Evolutionary conservation across 2,113 vertebrate species (phyloP), one percentile per base, ranked within the genome.

Genomic region (Prunella fulvescens): DNA sequence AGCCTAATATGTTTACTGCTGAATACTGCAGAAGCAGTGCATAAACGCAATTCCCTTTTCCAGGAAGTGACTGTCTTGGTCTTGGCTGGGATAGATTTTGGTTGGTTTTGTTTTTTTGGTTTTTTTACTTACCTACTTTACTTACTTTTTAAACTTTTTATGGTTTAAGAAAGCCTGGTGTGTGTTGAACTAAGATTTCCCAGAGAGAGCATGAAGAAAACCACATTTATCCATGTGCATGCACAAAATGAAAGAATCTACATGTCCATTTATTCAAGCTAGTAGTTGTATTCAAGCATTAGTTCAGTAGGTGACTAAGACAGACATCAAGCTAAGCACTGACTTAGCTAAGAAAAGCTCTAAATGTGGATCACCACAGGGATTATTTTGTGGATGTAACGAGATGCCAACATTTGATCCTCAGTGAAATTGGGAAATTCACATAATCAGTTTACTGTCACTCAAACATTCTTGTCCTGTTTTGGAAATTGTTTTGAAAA

Each of bases 1-100:
- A 60, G n/a, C 20, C 28, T 60, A 47, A 7, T 45, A 22, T 13
- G 8, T 85, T 91, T 78, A n/a, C 39, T 2, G 5, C 7, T 51
- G 31, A 69, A 35, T 51, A 60, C 12, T 81, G 48, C 16, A 51
- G 62, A 81, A 74, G 25, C 37, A n/a, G 13, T 40, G 56, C 0
- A 0, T 35, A 83, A 94, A 62, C 0, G 0, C 1, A 31, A 35
- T 72, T 67, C 6, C 3, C 4, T 50, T 78, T 84, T 65, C 45
- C 12, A 25, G 26, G 15, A 57, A 81, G 11, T 22, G 50, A 53
- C 23, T 33, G 6, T 60, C 11, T 44, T 67, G 3, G 6, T 40
- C 47, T 54, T 48, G 29, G 29, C 35, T 54, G 29, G 39, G 29
- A 54, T 54, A 35, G 40, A 47, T 39, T 69, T 72, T 16, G 19